A percentile compares a stretch with the other conserved stretches of the same genome.
These are phyloP conservation scores for Dolichoris vasculosae DNA, from an alignment of 1,140 invertebrate genomes.

Conservation along the genomic window DNA sequence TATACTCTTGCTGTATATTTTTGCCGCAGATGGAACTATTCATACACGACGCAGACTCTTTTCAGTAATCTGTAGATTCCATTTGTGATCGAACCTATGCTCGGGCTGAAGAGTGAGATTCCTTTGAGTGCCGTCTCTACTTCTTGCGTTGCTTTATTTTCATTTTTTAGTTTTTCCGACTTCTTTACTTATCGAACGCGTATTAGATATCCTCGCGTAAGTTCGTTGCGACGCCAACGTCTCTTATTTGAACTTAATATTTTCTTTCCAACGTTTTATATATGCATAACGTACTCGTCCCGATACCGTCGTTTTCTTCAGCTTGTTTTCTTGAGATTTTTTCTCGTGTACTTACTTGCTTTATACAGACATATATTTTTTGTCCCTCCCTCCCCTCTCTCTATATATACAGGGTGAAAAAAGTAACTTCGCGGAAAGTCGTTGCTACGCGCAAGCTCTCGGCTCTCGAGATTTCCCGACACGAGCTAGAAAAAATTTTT, in stretches of 20 bases:
- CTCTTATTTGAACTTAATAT: conserved; percentile 20
- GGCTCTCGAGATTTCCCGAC: not conserved
- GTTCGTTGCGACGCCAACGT: not conserved
- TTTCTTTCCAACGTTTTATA: not conserved
- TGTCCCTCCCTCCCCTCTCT: no score
- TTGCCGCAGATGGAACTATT: conserved; percentile 22
- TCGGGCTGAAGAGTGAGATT: conserved; percentile 3
- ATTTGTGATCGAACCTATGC: conserved; percentile 37
- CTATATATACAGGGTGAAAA: not conserved
- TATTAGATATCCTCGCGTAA: not conserved
- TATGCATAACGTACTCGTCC: not conserved
- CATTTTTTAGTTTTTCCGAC: conserved; percentile 14
- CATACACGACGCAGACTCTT: conserved; percentile 28
- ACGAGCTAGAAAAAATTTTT: not conserved
- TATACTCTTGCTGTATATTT: conserved; percentile 3
- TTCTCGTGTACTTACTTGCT: not conserved
- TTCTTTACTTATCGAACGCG: not conserved
- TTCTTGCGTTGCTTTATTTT: not conserved
- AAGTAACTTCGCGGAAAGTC: not conserved
- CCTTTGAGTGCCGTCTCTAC: not conserved
- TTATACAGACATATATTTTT: not conserved
- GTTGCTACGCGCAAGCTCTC: not conserved
- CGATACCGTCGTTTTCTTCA: not conserved
- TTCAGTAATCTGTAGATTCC: conserved; percentile 34
- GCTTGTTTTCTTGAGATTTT: not conserved